Evolutionary conservation across 2,888 invertebrate genomes (phyloP).

Genomic region (Pegoplata infirma): DNA sequence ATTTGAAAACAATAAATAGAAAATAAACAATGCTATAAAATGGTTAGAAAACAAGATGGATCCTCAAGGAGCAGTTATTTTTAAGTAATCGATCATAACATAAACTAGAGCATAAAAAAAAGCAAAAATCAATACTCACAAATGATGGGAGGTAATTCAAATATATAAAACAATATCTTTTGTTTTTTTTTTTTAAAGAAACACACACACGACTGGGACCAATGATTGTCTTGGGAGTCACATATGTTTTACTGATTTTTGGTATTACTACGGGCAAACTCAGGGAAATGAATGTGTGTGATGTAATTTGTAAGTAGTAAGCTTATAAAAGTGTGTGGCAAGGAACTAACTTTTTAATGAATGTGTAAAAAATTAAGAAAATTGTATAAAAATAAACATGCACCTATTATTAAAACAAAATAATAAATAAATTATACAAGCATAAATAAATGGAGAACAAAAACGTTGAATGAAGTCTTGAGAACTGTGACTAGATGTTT

Average conservation of each 20-base stretch:
- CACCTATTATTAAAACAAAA: not conserved
- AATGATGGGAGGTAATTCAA: constrained; percentile 21
- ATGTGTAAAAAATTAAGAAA: constrained; percentile 11
- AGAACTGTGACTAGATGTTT: constrained; percentile 17
- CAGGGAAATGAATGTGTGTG: constrained; percentile 17
- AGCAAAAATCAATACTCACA: not conserved
- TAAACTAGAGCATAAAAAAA: not conserved
- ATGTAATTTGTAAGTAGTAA: not conserved
- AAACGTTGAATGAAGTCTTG: not conserved
- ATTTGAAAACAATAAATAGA: not conserved
- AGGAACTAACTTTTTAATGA: not conserved
- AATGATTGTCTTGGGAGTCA: constrained; percentile 25
- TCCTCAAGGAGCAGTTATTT: not conserved
- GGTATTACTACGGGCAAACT: constrained; percentile 36
- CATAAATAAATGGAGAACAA: not conserved
- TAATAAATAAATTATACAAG: not conserved
- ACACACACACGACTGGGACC: constrained; percentile 45
- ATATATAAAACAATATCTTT: constrained; percentile 19
- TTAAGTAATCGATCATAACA: not conserved
- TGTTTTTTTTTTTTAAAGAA: constrained; percentile 57
- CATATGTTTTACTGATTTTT: constrained; percentile 27
- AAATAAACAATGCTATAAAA: constrained; percentile 1
- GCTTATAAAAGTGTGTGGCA: not conserved
- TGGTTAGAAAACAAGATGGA: not conserved
- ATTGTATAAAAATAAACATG: constrained; percentile 11